A percentile compares a stretch with the other conserved stretches of the same genome.
These are phyloP conservation scores for Drosophila fungiperda DNA, from an alignment of 2,888 invertebrate genomes.

Conservation along the genomic window DNA sequence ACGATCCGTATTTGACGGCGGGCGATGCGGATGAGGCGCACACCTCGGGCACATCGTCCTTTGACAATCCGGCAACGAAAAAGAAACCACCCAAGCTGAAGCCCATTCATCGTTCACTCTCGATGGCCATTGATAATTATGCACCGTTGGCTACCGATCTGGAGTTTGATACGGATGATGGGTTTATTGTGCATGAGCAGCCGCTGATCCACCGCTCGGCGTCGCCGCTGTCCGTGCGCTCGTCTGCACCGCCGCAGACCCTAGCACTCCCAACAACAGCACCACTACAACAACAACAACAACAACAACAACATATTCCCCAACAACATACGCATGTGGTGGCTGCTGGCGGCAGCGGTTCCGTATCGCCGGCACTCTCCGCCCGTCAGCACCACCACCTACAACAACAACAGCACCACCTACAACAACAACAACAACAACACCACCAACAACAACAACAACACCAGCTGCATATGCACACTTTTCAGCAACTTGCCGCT, in stretches of 20 bases:
- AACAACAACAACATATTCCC: conserved; percentile 68
- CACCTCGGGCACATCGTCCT: conserved; percentile 82
- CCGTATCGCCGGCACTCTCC: conserved; percentile 82
- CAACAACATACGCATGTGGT: conserved; percentile 67
- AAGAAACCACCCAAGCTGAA: conserved; percentile 85
- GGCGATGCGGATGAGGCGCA: conserved; percentile 80
- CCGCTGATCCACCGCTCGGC: conserved; percentile 83
- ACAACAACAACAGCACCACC: conserved; percentile 66
- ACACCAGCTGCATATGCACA: conserved; percentile 79
- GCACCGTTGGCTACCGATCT: conserved; percentile 71
- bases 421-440: conserved; percentile 61
- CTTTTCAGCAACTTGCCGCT: conserved; percentile 78
- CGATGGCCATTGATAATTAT: conserved; percentile 85
- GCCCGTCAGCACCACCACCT: conserved; percentile 82
- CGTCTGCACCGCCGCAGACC: conserved; percentile 84
- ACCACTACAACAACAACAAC: conserved; percentile 56
- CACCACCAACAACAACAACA: conserved; percentile 77
- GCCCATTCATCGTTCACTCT: conserved; percentile 85
- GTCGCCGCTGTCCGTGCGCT: conserved; percentile 82
- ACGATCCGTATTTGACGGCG: conserved; percentile 76
- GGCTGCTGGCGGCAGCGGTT: conserved; percentile 79
- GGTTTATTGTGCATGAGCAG: conserved; percentile 82
- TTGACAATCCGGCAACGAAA: conserved; percentile 84
- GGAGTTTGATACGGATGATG: conserved; percentile 70
- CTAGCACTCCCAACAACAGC: conserved; percentile 73